Percentiles rank a stretch among this genome's conserved stretches.
Conservation (phyloP, 2,113 vertebrate species). For the Lutjanus erythropterus region DNA sequence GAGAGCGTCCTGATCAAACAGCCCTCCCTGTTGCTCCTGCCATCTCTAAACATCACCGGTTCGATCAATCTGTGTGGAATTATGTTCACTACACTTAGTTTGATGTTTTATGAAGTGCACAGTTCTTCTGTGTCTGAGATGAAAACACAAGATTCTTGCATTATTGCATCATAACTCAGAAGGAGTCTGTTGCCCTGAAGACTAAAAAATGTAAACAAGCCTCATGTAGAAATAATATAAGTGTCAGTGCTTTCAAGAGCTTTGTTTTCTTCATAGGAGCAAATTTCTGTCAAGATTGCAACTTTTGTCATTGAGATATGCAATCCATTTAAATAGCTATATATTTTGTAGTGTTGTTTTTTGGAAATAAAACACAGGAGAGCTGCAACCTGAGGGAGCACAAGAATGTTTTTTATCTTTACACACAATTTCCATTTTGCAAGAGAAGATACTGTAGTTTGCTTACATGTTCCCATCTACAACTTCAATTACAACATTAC, state of each 20-base stretch:
- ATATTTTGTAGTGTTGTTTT: neutral
- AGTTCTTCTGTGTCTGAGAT: neutral
- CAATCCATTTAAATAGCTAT: neutral
- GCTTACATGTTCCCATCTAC: neutral
- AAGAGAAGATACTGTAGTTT: neutral
- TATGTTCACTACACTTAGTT: neutral
- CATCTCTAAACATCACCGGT: neutral
- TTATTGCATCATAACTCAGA: neutral
- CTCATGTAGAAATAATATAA: neutral
- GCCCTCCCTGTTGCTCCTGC: neutral
- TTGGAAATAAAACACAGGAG: neutral
- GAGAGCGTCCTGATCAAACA: conserved; percentile 2
- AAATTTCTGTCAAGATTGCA: conserved; percentile 1
- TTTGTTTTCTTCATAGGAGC: conserved; percentile 14
- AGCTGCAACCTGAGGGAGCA: neutral
- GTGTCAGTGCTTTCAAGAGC: neutral
- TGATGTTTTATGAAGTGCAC: neutral
- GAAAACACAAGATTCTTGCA: neutral
- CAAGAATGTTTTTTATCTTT: neutral
- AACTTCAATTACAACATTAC: neutral
- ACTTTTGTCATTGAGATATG: neutral
- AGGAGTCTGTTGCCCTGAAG: neutral
- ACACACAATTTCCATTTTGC: neutral
- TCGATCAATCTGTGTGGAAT: neutral
- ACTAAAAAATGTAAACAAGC: conserved; percentile 9